Evolutionary conservation across 2,797 vertebrate genomes (phyloP).

Genomic region (Cyprinodon diabolis): DNA sequence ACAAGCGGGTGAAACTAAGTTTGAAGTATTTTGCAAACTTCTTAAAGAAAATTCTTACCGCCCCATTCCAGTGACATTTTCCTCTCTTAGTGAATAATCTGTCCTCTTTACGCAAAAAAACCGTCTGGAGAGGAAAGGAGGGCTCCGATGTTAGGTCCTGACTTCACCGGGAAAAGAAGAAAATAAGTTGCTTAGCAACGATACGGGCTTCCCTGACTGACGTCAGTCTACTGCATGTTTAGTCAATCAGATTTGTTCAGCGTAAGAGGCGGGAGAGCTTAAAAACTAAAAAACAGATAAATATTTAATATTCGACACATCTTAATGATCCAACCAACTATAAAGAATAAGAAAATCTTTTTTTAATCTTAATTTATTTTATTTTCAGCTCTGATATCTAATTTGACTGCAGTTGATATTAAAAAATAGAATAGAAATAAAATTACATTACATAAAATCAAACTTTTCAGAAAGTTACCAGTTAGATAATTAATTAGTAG

Average conservation of each 20-base stretch:
- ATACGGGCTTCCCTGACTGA: neutral
- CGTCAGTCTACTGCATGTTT: neutral
- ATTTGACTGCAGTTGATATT: neutral
- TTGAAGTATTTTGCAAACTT: neutral
- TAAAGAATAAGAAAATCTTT: neutral
- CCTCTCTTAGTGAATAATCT: neutral
- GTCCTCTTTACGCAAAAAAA: neutral
- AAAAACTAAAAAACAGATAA: no score
- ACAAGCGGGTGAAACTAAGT: neutral
- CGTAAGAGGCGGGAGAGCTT: neutral
- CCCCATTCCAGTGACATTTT: conserved; percentile 15
- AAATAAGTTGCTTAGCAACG: conserved; percentile 1
- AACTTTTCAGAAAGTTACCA: no score
- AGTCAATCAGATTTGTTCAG: conserved; percentile 9
- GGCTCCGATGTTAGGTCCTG: neutral
- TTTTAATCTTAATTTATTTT: neutral
- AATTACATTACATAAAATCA: neutral
- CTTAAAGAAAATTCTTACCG: neutral
- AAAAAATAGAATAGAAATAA: neutral
- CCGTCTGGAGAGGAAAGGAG: neutral
- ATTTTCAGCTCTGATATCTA: neutral
- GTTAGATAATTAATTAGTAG: neutral
- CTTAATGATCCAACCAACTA: no score
- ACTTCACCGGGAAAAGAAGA: neutral
- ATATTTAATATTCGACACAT: no score